Evolutionary conservation across 2,113 vertebrate genomes (phyloP), one percentile per base, ranked within the genome.

Genomic region (Notothenia coriiceps): DNA sequence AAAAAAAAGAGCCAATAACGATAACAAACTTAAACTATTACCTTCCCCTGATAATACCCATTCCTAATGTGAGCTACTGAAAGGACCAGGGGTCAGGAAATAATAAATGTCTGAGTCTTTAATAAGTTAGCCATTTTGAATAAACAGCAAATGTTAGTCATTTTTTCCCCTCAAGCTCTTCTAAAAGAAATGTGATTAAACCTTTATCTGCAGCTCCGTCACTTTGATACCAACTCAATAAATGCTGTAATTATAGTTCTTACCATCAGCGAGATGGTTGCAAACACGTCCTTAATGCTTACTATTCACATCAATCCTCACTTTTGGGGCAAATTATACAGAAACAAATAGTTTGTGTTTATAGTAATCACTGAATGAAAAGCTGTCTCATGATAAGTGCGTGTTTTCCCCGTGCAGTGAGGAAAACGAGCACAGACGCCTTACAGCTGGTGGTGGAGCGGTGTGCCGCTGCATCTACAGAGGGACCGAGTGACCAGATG

Each of bases 391-490:
- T 75, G 71, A 50, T 77, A 11, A 10, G 15, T 67, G 49, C 35
- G 64, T 51, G 7, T 49, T 44, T 35, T 55, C 35, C 35, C 50
- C 64, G 52, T 55, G 35, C 95, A 99, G 98, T 98, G 91, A 97
- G 95, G 94, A 97, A 94, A 92, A 91, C 95, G 82, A 96, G 96
- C 91, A 95, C 96, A 57, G 96, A 98, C 76, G 94, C 95, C 66
- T 75, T 98, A 56, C 96, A 98, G 83, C 94, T 94, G 70, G 86
- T 99, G 87, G 91, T 99, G 84, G 96, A 97, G 95, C 90, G 95
- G 84, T 97, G 97, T 92, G 95, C 95, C 83, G 92, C 83, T 67
- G 85, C 91, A 59, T 93, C 95, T 77, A 78, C 88, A 89, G 92
- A 92, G 79, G 95, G 95, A 83, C 91, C 90, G 54, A 94, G 96